Evolutionary conservation across 2,113 vertebrate species (phyloP).

Genomic region (Petrocephalus microphthalmus): DNA sequence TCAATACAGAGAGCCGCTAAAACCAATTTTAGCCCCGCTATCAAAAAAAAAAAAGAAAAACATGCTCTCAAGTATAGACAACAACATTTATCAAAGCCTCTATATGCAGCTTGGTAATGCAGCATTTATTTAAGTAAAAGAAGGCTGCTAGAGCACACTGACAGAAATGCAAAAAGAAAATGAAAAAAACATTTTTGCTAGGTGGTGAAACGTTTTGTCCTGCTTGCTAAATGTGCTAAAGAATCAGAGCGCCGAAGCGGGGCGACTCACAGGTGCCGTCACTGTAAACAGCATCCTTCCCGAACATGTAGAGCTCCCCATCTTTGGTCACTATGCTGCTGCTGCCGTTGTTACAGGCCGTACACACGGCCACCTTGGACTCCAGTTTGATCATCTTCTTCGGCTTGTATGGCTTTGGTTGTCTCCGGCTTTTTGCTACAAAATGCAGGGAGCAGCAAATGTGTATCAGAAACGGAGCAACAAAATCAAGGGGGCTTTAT

Average conservation of each 20-base stretch:
- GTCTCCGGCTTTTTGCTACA: conserved; percentile 89
- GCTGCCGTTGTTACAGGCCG: conserved; percentile 96
- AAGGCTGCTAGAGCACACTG: background rate
- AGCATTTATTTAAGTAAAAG: background rate
- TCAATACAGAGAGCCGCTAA: background rate
- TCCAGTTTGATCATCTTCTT: conserved; percentile 99
- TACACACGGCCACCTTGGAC: conserved; percentile 85
- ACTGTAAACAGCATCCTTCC: conserved; percentile 98
- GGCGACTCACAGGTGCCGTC: conserved; percentile 86
- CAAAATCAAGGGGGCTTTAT: background rate
- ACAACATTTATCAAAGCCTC: background rate
- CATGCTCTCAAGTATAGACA: background rate
- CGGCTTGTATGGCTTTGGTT: conserved; percentile 96
- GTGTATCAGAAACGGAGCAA: background rate
- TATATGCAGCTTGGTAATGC: background rate
- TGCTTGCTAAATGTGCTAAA: background rate
- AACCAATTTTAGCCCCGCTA: background rate
- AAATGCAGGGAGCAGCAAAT: background rate
- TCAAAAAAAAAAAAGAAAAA: background rate
- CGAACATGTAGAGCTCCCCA: conserved; percentile 99
- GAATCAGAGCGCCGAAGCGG: background rate
- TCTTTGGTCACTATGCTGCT: conserved; percentile 97
- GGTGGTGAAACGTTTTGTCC: background rate
- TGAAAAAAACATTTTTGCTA: background rate
- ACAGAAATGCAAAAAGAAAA: background rate